Evolutionary conservation across 1,140 invertebrate species (phyloP), one percentile per base, ranked within the genome.

Genomic region (Drosophila navojoa): DNA sequence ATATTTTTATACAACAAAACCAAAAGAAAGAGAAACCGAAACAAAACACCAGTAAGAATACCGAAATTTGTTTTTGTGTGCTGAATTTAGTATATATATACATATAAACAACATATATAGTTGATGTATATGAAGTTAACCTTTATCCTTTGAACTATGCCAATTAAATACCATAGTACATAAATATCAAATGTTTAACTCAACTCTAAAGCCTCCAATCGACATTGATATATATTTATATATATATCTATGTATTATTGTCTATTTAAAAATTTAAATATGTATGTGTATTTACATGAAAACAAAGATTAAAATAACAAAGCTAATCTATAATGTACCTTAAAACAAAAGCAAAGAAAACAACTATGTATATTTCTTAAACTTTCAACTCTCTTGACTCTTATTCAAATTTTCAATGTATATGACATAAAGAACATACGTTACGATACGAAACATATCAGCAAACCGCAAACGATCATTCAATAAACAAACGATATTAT

Each of bases 341-440:
- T 76, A 86, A 67, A 40, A 60, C 62, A 69, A 79, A 79, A 71
- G 55, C 16, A 58, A 22, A 4, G 35, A 57, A 55, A 62, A 38
- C 58, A 52, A 71, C 66, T 64, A 76, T 71, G 68, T 86, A 74
- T 89, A 87, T 87, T 87, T 87, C 79, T 79, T 82, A 73, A 87
- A 89, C 52, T 81, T 79, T 89, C 63, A 87, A 89, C 69, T 86
- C 77, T 86, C 77, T 75, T 71, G 76, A 78, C 81, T 84, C 76
- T 89, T 89, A 87, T 84, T 87, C 82, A 81, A 87, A 87, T 68
- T 89, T 87, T 87, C 79, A 79, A 89, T 87, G 82, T 87, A 87
- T 76, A 76, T 76, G 62, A 76, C 72, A 76, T 52, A 68, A 74
- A 11, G 61, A 38, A 11, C 32, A 32, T 32, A 32, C 32, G 32